Base-by-base conservation (phyloP, 2,888 invertebrate species). In the Oasisia sp. region DNA sequence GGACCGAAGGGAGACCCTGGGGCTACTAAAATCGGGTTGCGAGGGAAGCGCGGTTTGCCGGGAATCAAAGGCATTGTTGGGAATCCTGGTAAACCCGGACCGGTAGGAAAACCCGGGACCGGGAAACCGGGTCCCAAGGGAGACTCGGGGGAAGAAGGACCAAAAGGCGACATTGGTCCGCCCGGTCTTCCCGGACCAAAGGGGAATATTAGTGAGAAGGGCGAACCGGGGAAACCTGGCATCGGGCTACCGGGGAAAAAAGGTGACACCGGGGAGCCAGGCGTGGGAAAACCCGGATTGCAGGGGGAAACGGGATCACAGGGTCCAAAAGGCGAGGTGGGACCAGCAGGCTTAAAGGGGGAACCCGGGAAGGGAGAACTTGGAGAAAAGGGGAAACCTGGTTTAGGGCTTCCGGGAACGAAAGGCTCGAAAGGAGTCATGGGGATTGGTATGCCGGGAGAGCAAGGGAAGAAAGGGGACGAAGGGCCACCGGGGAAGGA, bases 381-480 rank as follows among this genome's bases (percentile, higher is more conserved):
- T 38, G 90, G 90, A 7, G 32, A 32, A 19, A 90, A 27, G 90
- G 90, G 90, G 32, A 44, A 44, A 32, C 90, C 90, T 90, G 32
- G 38, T 90, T 90, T 90, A 27, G 32, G 44, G 38, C 44, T 90
- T 19, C 38, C 38, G 14, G 38, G 38, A 27, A 32, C 9, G 90
- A 74, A 74, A 74, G 74, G 74, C 74, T 74, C 74, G n/a, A 74
- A 74, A 27, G 74, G 74, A 27, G 27, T 27, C n/a, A 74, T 74
- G 74, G 74, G 74, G 27, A 27, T 74, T 74, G 90, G 90, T 27
- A 90, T 90, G 90, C 90, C 90, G 90, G 90, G 90, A 90, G 44
- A 90, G 32, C 90, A 32, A 44, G 90, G 90, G 0, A 32, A 2
- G 44, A 90, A 44, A 8, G 90, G 90, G 27, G 44, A n/a, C 19